Base-by-base conservation (phyloP, 2,888 invertebrate species). In the Ischnus inquisitorius region DNA sequence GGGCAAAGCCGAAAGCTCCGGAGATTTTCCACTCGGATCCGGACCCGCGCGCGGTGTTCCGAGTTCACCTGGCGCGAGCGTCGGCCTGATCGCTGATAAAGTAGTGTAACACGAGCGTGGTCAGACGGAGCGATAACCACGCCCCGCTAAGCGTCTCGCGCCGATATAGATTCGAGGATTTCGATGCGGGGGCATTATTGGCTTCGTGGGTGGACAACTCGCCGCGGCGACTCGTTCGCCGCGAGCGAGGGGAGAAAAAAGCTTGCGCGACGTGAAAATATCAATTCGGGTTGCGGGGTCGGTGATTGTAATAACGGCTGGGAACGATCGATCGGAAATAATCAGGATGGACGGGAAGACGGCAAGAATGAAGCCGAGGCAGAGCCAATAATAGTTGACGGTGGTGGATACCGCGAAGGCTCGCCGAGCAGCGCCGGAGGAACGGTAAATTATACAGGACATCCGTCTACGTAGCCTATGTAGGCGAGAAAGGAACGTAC, bases 391-490 rank as follows among this genome's bases (percentile, higher is more conserved):
- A 69, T 54, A 54, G 54, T 28, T 16, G n/a, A 16, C 19, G 39
- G 46, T 19, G 41, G 51, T 12, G 54, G 28, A 51, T 16, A 51
- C 8, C 51, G 5, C 51, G 51, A 51, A 16, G 16, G 51, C 51
- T 51, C 51, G 51, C 51, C 51, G 48, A 25, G 22, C 14, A 28
- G 67, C n/a, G n/a, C 22, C 43, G 12, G 57, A 60, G 67, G 67
- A 67, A 51, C 57, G 22, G 54, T 82, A 82, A 82, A 82, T 78
- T 74, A 78, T 82, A 78, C 82, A 79, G 67, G 46, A 78, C 51
- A n/a, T 74, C 12, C 28, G 60, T 46, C 43, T 67, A 71, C 51
- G 65, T 14, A 57, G 51, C 16, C 25, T 51, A 34, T 39, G 57
- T 39, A 16, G 41, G 34, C 3, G 19, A 34, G 64, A 28, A 67